These are phyloP conservation scores for Cabera pusaria DNA, from an alignment of 2,888 invertebrate genomes.

Conservation along the genomic window DNA sequence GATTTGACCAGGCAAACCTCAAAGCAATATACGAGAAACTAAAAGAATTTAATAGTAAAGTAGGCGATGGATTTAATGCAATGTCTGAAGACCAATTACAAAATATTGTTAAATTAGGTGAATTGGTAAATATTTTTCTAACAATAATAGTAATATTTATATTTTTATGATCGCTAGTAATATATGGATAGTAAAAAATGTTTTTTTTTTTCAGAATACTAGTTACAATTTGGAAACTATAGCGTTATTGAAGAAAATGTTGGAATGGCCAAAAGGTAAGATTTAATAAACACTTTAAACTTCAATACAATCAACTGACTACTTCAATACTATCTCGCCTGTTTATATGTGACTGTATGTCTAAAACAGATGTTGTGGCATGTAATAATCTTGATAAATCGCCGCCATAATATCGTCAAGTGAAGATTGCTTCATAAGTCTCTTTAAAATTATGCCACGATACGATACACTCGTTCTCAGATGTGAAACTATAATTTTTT, in stretches of 20 bases:
- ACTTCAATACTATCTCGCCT: no score
- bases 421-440: no score
- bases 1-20: conserved; percentile 91
- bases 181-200: neutral
- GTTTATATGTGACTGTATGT: no score
- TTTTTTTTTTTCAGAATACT: conserved; percentile 59
- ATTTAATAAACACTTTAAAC: no score
- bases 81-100: conserved; percentile 83
- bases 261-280: conserved; percentile 89
- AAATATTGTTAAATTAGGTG: conserved; percentile 85
- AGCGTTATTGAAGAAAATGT: conserved; percentile 82
- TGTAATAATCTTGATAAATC: no score
- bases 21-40: conserved; percentile 89
- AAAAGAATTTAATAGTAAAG: conserved; percentile 88
- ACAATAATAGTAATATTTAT: neutral
- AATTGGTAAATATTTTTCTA: conserved; percentile 56
- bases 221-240: conserved; percentile 73
- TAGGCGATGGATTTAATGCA: conserved; percentile 73
- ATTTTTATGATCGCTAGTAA: no score
- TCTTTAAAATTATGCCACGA: no score
- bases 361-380: no score
- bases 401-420: no score
- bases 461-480: no score
- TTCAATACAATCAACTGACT: no score
- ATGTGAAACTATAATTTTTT: no score